Conservation (phyloP, 2,797 vertebrate species). For the Mallotus villosus region DNA sequence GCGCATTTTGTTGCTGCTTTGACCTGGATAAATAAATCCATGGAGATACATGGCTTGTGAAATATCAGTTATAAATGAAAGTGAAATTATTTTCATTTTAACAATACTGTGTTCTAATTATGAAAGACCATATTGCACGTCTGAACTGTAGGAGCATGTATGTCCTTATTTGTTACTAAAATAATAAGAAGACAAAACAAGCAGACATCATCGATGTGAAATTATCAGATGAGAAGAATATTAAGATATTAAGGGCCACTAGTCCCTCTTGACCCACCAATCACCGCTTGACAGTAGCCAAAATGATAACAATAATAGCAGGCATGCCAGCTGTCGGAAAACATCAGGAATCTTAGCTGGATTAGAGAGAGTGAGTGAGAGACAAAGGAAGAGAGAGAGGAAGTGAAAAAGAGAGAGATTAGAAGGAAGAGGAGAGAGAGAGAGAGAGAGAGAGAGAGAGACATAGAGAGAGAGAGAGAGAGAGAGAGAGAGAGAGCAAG, state of each 20-base stretch:
- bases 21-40: too few species aligned
- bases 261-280: conserved; percentile 60
- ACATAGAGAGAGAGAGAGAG: not conserved
- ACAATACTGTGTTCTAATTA: too few species aligned
- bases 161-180: conserved; percentile 2
- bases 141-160: conserved; percentile 23
- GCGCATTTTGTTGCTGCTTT: too few species aligned
- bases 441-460: conserved; percentile 25
- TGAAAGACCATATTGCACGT: too few species aligned
- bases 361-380: conserved; percentile 53
- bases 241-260: conserved; percentile 75
- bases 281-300: conserved; percentile 50
- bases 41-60: too few species aligned
- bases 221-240: conserved; percentile 75
- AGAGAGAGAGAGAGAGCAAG: too few species aligned
- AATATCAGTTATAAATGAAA: not conserved
- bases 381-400: too few species aligned
- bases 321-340: conserved; percentile 69
- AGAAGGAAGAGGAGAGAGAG: conserved; percentile 35
- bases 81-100: too few species aligned
- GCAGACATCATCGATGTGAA: conserved; percentile 53
- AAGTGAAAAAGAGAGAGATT: too few species aligned
- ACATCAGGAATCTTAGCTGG: conserved; percentile 52
- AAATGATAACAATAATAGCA: conserved; percentile 55
- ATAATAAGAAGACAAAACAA: conserved; percentile 26